Evolutionary conservation across 2,888 invertebrate species (phyloP).

Genomic region (Dasysyrphus albostriatus): DNA sequence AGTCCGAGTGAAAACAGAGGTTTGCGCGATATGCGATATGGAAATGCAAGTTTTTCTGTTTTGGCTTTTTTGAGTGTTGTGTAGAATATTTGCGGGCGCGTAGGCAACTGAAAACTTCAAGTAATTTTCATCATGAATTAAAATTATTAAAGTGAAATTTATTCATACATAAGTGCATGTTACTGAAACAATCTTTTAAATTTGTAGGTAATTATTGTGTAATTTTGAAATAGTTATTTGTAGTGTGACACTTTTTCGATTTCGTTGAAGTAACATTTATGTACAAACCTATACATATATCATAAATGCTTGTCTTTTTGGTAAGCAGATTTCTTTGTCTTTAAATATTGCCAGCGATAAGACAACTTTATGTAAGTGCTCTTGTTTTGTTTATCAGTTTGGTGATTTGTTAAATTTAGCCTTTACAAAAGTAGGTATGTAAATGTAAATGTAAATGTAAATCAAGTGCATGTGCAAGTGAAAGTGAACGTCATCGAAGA

Average conservation of each 20-base stretch:
- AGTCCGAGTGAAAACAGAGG: not conserved
- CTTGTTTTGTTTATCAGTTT: constrained; percentile 12
- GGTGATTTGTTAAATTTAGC: not conserved
- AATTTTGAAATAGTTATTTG: not conserved
- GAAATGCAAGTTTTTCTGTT: not conserved
- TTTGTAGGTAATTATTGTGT: not conserved
- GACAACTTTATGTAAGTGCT: not conserved
- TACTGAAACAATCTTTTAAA: not conserved
- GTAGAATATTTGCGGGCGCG: constrained; percentile 12
- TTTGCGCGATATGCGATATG: not conserved
- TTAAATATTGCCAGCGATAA: not conserved
- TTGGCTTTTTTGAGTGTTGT: not conserved
- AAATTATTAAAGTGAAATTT: not conserved
- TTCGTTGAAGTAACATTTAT: not conserved
- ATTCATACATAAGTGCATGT: not conserved
- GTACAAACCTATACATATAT: too few relatives aligned
- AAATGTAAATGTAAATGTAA: not conserved
- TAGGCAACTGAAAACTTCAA: not conserved
- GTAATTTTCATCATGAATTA: not conserved
- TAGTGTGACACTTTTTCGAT: not conserved
- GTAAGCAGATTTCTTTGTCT: not conserved
- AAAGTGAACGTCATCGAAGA: not conserved
- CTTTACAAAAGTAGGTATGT: not conserved
- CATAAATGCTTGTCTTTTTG: too few relatives aligned
- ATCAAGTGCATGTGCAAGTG: not conserved